These are phyloP conservation scores for Turdus rufiventris DNA, from an alignment of 2,113 vertebrate genomes.

Conservation along the genomic window DNA sequence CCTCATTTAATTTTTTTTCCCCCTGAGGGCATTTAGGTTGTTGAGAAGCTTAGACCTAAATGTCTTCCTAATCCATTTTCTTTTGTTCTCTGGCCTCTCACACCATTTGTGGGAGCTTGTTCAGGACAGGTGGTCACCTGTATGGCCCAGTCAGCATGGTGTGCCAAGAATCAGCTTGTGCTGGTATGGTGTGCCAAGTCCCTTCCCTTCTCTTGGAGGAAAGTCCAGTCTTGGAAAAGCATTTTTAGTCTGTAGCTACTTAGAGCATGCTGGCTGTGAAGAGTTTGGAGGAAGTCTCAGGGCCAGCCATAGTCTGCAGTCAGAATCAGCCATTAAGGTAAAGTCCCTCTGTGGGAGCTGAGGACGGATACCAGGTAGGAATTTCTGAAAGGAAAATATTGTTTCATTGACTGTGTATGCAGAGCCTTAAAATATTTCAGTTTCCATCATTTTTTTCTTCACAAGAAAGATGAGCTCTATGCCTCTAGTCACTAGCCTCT, in stretches of 20 bases:
- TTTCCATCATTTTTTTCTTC: background rate
- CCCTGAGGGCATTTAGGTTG: fast-evolving
- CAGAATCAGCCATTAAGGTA: fast-evolving
- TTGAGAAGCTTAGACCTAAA: background rate
- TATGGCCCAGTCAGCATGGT: fast-evolving
- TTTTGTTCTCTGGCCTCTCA: background rate
- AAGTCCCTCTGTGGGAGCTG: background rate
- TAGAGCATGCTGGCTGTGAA: too few species aligned
- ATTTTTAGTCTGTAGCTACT: background rate
- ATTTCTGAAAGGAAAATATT: background rate
- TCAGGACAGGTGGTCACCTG: background rate
- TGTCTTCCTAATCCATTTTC: background rate
- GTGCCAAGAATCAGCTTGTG: background rate
- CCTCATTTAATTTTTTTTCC: background rate
- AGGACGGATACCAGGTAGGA: background rate
- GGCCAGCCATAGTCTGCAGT: background rate
- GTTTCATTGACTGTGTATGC: background rate
- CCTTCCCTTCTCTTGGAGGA: background rate
- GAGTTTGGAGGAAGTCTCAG: background rate
- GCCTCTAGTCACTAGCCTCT: background rate
- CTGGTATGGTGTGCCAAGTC: fast-evolving
- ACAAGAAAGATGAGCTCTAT: background rate
- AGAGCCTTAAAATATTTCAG: background rate
- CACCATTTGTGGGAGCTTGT: background rate
- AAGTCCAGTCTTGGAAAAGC: background rate